These are phyloP conservation scores for Drosophila kepulauana DNA, from an alignment of 1,140 invertebrate genomes.

Conservation along the genomic window DNA sequence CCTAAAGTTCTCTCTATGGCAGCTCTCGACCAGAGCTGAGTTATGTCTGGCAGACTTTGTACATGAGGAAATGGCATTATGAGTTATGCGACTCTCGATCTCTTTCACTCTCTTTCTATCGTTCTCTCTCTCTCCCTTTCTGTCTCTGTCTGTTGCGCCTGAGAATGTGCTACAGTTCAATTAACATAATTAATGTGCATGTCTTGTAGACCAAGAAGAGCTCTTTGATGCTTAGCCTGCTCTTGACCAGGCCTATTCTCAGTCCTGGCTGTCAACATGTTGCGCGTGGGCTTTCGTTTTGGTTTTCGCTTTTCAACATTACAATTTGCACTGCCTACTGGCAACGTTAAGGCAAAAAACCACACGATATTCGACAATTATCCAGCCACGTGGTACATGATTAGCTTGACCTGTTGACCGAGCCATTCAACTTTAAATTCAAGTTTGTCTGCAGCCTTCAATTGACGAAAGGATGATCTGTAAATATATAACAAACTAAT, in stretches of 20 bases:
- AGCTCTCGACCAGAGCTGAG: constrained; percentile 37
- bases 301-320: constrained; percentile 27
- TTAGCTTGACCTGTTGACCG: constrained; percentile 23
- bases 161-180: constrained; percentile 68
- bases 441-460: constrained; percentile 2
- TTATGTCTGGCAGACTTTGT: constrained; percentile 48
- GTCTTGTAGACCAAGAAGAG: constrained; percentile 26
- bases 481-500: neutral
- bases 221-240: constrained; percentile 26
- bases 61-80: constrained; percentile 71
- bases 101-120: constrained; percentile 19
- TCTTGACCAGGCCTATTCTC: constrained; percentile 15
- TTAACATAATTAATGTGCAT: constrained; percentile 78
- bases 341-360: neutral
- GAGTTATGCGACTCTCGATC: constrained; percentile 67
- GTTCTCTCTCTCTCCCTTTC: constrained; percentile 43
- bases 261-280: constrained; percentile 29
- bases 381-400: neutral
- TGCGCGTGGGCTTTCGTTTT: constrained; percentile 23
- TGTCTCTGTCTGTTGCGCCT: constrained; percentile 19
- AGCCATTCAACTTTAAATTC: neutral
- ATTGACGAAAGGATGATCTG: constrained; percentile 21
- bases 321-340: constrained; percentile 14
- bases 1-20: constrained; percentile 49
- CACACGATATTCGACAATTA: constrained; percentile 23